These are phyloP conservation scores for Acanthacorydalis orientalis DNA, from an alignment of 2,888 invertebrate genomes.

Conservation along the genomic window DNA sequence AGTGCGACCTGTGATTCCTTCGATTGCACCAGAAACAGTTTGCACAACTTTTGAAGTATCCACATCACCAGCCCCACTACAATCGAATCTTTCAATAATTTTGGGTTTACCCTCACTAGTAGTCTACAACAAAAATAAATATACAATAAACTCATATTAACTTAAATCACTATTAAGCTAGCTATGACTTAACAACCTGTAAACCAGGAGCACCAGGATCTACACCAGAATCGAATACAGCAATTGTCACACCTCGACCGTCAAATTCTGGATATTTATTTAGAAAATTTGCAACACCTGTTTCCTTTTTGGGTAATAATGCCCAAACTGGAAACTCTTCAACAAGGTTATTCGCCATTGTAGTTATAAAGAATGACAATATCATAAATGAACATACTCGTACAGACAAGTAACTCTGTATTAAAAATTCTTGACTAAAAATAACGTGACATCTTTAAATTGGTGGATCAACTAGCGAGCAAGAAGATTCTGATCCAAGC, in stretches of 20 bases:
- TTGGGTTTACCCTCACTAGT: conserved; percentile 82
- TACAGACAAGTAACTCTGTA: too few species aligned
- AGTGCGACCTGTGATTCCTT: conserved; percentile 74
- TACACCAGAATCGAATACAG: conserved; percentile 94
- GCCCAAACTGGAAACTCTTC: conserved; percentile 64
- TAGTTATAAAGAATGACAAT: too few species aligned
- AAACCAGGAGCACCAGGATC: conserved; percentile 92
- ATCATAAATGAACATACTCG: too few species aligned
- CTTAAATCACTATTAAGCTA: not conserved
- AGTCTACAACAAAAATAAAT: conserved; percentile 34
- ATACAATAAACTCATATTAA: not conserved
- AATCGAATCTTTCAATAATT: conserved; percentile 87
- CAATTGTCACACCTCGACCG: conserved; percentile 81
- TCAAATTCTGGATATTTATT: conserved; percentile 80
- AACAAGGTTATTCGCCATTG: conserved; percentile 4
- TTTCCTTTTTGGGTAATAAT: conserved; percentile 87
- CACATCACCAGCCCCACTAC: conserved; percentile 94
- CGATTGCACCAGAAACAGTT: conserved; percentile 54
- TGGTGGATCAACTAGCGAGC: too few species aligned
- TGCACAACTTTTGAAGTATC: conserved; percentile 66
- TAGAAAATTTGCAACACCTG: conserved; percentile 73
- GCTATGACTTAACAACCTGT: conserved; percentile 45
- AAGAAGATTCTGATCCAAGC: too few species aligned
- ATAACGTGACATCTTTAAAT: too few species aligned
- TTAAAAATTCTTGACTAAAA: too few species aligned